phyloP scores from a whole-genome alignment of 1,140 invertebrate genomes.

The Sarcophaga peregrina region DNA sequence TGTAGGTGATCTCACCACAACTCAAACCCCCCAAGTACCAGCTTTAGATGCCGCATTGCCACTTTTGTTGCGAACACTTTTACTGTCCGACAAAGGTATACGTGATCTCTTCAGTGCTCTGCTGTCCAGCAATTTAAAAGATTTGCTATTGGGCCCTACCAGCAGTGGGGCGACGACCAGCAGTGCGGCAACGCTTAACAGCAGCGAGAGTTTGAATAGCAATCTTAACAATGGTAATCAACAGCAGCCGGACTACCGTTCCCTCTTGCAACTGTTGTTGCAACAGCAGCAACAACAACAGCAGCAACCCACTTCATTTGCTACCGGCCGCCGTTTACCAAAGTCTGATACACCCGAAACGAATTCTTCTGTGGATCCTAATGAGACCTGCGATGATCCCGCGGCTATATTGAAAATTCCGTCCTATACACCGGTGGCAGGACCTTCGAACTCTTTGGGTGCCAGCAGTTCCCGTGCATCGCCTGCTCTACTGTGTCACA shows the following conservation, averaged over 20 bases:
- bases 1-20: not conserved
- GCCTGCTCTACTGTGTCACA: conserved; percentile 39
- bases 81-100: conserved; percentile 22
- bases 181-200: conserved; percentile 44
- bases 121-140: conserved; percentile 45
- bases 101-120: conserved; percentile 42
- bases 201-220: conserved; percentile 49
- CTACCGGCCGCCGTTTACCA: conserved; percentile 58
- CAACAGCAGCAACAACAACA: conserved; percentile 56
- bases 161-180: conserved; percentile 13
- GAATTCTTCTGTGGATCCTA: conserved; percentile 64
- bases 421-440: conserved; percentile 84
- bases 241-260: conserved; percentile 44
- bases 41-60: conserved; percentile 24
- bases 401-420: conserved; percentile 88
- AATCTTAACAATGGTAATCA: conserved; percentile 55
- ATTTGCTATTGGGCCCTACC: conserved; percentile 30
- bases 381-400: conserved; percentile 69
- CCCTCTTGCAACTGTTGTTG: conserved; percentile 47
- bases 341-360: conserved; percentile 66
- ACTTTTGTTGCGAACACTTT: conserved; percentile 21
- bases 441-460: conserved; percentile 67
- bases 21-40: conserved; percentile 23
- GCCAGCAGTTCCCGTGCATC: conserved; percentile 59
- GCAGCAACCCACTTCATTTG: conserved; percentile 49